Conservation (phyloP, 2,113 vertebrate genomes). For the Riparia riparia region DNA sequence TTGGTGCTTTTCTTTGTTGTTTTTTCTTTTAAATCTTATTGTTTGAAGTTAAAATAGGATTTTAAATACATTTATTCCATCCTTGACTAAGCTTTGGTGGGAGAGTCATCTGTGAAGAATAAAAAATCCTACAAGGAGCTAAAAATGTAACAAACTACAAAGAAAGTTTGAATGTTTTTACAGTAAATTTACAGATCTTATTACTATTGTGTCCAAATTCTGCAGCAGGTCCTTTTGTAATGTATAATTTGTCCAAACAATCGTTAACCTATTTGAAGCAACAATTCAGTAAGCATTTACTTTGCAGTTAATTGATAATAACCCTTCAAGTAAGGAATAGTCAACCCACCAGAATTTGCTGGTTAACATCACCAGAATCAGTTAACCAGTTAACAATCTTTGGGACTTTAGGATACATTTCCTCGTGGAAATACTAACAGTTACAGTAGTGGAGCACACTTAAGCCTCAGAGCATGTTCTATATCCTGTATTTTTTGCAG, state of each 20-base stretch:
- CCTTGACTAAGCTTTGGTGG: background rate
- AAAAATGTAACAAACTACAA: background rate
- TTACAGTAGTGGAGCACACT: background rate
- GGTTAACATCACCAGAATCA: background rate
- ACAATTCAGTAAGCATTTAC: background rate
- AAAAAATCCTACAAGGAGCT: background rate
- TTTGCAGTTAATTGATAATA: background rate
- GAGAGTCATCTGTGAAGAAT: background rate
- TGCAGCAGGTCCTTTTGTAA: background rate
- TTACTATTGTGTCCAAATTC: background rate
- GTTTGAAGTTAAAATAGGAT: background rate
- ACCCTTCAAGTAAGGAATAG: background rate
- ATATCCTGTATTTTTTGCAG: background rate
- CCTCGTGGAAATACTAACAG: background rate
- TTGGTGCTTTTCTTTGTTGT: background rate
- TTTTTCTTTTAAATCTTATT: background rate
- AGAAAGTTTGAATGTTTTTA: background rate
- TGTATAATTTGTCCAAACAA: background rate
- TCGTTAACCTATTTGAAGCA: background rate
- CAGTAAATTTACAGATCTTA: background rate
- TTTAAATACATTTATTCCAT: background rate
- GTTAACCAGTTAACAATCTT: background rate
- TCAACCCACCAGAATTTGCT: background rate
- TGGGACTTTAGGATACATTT: background rate
- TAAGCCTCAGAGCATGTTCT: background rate